Conservation (phyloP, 2,888 invertebrate genomes). For the Polydrusus tereticollis region DNA sequence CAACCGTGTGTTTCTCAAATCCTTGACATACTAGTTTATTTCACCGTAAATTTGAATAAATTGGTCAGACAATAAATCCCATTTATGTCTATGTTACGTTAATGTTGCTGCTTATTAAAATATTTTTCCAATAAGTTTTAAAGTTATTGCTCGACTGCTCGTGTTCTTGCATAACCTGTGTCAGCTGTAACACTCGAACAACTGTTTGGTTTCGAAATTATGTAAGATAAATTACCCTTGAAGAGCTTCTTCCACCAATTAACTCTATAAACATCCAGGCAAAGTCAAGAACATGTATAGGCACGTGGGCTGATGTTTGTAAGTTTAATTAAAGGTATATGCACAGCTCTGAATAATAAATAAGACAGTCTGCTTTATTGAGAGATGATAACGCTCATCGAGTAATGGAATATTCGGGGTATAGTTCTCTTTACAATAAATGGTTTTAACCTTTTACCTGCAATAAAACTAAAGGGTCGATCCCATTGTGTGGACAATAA, state of each 20-base stretch:
- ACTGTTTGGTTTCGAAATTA: slow-evolving; percentile 16
- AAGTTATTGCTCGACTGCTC: slow-evolving; percentile 6
- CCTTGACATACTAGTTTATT: slow-evolving; percentile 18
- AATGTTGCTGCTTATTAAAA: slow-evolving; percentile 1
- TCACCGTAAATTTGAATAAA: slow-evolving; percentile 11
- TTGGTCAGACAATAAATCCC: slow-evolving; percentile 2
- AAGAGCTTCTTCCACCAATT: slow-evolving; percentile 14
- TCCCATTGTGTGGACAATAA: no score
- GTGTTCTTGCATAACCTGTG: not conserved
- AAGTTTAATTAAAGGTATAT: not conserved
- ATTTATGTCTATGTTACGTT: not conserved
- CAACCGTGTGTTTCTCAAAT: not conserved
- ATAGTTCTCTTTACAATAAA: no score
- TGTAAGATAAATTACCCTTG: slow-evolving; percentile 13
- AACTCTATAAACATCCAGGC: slow-evolving; percentile 4
- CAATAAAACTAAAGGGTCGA: no score
- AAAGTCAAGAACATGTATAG: slow-evolving; percentile 3
- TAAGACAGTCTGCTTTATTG: no score
- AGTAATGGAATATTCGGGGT: no score
- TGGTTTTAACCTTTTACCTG: no score
- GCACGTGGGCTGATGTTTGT: slow-evolving; percentile 3
- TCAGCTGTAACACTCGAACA: not conserved
- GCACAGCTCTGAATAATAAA: no score
- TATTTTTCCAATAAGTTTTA: slow-evolving; percentile 4
- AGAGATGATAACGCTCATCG: no score